Evolutionary conservation across 2,888 invertebrate species (phyloP), one percentile per base, ranked within the genome.

Genomic region (Asteroscopus sphinx): DNA sequence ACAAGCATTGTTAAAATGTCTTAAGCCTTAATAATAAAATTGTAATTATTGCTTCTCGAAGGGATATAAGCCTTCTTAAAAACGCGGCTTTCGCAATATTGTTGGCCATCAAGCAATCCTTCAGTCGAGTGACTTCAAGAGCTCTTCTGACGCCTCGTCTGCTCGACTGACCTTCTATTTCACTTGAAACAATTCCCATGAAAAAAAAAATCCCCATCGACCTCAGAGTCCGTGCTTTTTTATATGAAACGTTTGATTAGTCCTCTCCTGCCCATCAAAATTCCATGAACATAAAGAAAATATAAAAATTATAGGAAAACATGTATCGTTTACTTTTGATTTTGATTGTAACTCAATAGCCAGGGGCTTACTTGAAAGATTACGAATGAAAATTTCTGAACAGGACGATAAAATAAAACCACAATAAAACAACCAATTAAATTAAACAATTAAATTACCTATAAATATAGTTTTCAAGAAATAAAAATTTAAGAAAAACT

Each of bases 1-100:
- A 52, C 32, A 40, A 64, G 64, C 32, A 33, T 46, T 57, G 53
- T 61, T 68, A 65, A 67, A 61, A 62, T 54, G n/a, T 39, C 36
- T 17, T 3, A 15, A 54, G 28, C 12, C 39, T 67, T 64, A 42
- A 8, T 48, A 41, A 21, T 35, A 11, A n/a, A 16, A 16, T n/a
- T n/a, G 21, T 21, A 21, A 21, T 21, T 21, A 21, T 6, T 1
- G 21, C 2, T 21, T 21, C 21, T 21, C 21, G 4, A 21, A 6
- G 2, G 6, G 21, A 4, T 21, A 21, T 21, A 21, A 2, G 17
- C 17, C 13, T 28, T 13, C 12, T 36, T 13, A 21, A 49, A 33
- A 16, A n/a, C n/a, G n/a, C n/a, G n/a, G n/a, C n/a, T n/a, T n/a
- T n/a, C n/a, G n/a, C n/a, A n/a, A n/a, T n/a, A n/a, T n/a, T 46